Percentiles rank a stretch among this genome's conserved stretches.
Evolutionary conservation across 2,113 vertebrate genomes (phyloP).

Genomic region (Rallus limicola): DNA sequence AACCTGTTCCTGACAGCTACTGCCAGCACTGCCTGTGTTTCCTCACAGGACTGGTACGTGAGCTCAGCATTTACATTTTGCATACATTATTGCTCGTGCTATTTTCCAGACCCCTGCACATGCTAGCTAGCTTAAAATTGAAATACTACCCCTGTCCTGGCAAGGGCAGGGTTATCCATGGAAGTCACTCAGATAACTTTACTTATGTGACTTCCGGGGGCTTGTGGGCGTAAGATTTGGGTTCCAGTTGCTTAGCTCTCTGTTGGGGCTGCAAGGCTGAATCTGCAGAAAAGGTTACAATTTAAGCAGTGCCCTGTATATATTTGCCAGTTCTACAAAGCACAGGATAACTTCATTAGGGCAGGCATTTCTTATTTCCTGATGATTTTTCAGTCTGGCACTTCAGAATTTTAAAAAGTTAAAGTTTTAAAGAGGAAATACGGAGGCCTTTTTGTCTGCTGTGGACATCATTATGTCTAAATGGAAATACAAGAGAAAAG

Average conservation of each 20-base stretch:
- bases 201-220: constrained; percentile 5
- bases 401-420: neutral
- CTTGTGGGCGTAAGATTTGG: constrained; percentile 53
- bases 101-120: constrained; percentile 7
- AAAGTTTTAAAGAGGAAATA: neutral
- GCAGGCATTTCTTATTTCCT: constrained; percentile 30
- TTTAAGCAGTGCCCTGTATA: neutral
- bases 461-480: neutral
- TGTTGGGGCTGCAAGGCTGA: neutral
- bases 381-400: constrained; percentile 47
- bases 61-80: neutral
- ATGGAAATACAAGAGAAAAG: neutral
- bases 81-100: neutral
- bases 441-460: neutral
- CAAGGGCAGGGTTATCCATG: neutral
- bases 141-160: constrained; percentile 1
- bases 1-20: neutral
- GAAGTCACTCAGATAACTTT: constrained; percentile 12
- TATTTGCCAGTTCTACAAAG: constrained; percentile 1
- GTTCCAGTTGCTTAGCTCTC: constrained; percentile 50
- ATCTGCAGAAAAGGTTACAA: constrained; percentile 54
- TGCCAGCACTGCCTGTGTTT: neutral
- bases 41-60: neutral
- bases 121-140: neutral
- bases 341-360: constrained; percentile 32